Conservation (phyloP, 2,113 vertebrate genomes). For the Recurvirostra avosetta region DNA sequence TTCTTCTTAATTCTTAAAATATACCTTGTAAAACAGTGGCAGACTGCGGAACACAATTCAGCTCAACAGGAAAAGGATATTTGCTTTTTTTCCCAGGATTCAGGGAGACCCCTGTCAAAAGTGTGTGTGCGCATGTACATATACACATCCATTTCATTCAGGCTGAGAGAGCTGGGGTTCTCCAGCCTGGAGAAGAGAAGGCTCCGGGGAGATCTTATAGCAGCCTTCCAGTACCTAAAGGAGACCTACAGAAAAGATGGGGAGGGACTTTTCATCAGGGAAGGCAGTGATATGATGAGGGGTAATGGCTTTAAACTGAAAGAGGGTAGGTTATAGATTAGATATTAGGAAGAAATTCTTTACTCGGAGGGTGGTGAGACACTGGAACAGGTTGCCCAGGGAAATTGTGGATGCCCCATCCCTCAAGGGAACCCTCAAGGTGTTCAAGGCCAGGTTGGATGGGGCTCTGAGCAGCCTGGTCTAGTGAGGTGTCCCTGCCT, state of each 20-base stretch:
- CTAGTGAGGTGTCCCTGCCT: neutral
- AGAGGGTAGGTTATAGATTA: neutral
- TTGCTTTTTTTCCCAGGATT: neutral
- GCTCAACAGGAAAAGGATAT: neutral
- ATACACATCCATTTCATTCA: rapidly evolving
- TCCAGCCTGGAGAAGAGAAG: neutral
- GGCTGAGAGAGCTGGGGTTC: neutral
- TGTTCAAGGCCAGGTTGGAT: neutral
- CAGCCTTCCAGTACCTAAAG: neutral
- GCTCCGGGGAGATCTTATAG: neutral
- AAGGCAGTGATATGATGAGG: neutral
- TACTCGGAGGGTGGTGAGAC: neutral
- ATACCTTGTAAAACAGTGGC: neutral
- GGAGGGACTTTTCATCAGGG: neutral
- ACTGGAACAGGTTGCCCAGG: neutral
- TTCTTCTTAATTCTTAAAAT: constrained; percentile 55
- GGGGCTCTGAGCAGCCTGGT: neutral
- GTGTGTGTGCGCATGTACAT: rapidly evolving
- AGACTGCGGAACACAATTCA: neutral
- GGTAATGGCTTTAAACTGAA: neutral
- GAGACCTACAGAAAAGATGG: neutral
- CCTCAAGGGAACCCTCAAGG: neutral
- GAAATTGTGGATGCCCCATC: neutral
- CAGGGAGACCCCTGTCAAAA: neutral
- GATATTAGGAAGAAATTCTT: neutral